Evolutionary conservation across 2,113 vertebrate genomes (phyloP).

Genomic region (Bostrychus sinensis): DNA sequence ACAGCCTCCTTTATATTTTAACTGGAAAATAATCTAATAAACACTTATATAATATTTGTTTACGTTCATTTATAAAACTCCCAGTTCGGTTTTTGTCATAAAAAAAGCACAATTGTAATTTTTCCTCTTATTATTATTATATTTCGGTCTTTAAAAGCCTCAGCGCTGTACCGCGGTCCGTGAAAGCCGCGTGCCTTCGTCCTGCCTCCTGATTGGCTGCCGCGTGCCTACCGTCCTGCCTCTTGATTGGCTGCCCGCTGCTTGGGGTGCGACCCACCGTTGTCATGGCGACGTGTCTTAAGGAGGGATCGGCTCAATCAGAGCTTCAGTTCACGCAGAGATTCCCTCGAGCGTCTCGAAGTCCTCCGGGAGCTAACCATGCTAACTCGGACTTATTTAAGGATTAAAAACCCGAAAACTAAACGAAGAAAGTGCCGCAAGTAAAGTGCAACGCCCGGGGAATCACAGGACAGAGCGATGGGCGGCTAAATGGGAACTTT

Average conservation of each 20-base stretch:
- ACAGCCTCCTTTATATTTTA: too few species aligned
- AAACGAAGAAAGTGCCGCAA: neutral
- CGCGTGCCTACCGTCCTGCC: neutral
- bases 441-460: neutral
- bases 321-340: conserved; percentile 25
- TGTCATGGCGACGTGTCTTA: conserved; percentile 55
- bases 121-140: too few species aligned
- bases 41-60: too few species aligned
- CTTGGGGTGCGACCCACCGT: conserved; percentile 28
- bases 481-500: conserved; percentile 26
- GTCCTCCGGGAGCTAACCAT: neutral
- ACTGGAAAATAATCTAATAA: too few species aligned
- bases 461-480: conserved; percentile 11
- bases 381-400: conserved; percentile 22
- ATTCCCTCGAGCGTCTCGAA: conserved; percentile 11
- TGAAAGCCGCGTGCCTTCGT: neutral
- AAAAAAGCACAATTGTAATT: too few species aligned
- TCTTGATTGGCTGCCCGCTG: conserved; percentile 50
- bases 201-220: neutral
- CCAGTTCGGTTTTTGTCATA: too few species aligned
- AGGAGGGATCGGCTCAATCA: conserved; percentile 53
- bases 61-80: too few species aligned
- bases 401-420: neutral
- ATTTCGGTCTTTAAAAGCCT: too few species aligned
- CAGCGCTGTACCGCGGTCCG: too few species aligned